These are phyloP conservation scores for Phrynocephalus vlangalii DNA, from an alignment of 2,797 vertebrate species.

Conservation along the genomic window DNA sequence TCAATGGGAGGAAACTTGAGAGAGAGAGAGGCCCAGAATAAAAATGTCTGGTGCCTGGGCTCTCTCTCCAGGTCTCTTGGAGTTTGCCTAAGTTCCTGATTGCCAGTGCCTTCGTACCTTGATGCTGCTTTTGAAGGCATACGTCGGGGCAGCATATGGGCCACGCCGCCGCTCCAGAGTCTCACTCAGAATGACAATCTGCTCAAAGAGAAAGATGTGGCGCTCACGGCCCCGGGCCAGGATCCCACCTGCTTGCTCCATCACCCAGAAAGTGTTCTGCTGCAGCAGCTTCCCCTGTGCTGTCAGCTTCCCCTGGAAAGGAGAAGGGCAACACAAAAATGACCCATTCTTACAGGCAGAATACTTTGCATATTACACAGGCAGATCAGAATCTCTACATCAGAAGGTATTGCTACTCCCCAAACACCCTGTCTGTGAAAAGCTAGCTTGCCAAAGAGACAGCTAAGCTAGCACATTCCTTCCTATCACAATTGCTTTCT, in stretches of 20 bases:
- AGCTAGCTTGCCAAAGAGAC: neutral
- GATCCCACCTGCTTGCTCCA: constrained; percentile 86
- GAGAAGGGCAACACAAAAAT: neutral
- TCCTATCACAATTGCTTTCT: neutral
- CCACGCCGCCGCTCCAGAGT: constrained; percentile 88
- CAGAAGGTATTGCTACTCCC: neutral
- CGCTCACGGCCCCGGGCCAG: constrained; percentile 89
- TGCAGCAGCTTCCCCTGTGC: constrained; percentile 93
- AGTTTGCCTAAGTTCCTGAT: neutral
- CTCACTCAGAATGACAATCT: constrained; percentile 94
- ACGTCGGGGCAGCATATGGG: constrained; percentile 87
- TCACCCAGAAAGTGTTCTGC: constrained; percentile 92
- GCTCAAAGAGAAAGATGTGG: constrained; percentile 93
- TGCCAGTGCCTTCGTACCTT: constrained; percentile 76
- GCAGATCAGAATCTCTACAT: neutral
- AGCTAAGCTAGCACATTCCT: neutral
- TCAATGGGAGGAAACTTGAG: neutral
- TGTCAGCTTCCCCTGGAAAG: constrained; percentile 89
- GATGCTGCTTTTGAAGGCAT: constrained; percentile 92
- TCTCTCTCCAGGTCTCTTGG: neutral
- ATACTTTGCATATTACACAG: neutral
- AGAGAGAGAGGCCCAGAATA: neutral
- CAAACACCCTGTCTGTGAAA: neutral
- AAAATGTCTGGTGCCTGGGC: neutral
- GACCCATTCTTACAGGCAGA: neutral